These are phyloP conservation scores for Oscheius myriophilus DNA, from an alignment of 2,888 invertebrate species.

Conservation along the genomic window DNA sequence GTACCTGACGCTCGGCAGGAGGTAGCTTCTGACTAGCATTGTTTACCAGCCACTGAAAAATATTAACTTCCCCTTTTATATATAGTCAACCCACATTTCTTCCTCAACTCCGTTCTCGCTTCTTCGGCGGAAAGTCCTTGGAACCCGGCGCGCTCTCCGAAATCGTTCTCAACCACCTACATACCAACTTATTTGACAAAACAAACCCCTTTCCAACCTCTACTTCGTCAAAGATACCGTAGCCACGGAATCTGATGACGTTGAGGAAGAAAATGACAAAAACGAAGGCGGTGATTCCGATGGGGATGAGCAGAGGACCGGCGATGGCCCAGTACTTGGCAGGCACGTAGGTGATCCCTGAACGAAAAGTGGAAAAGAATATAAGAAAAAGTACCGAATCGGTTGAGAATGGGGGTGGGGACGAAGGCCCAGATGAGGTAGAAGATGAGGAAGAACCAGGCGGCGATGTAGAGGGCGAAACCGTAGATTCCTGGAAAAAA, in stretches of 20 bases:
- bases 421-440: constrained; percentile 88
- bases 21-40: constrained; percentile 14
- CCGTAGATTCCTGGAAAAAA: constrained; percentile 47
- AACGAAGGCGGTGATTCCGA: constrained; percentile 47
- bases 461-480: constrained; percentile 50
- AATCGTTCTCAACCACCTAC: constrained; percentile 49
- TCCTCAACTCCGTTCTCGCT: constrained; percentile 19
- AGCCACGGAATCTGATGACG: constrained; percentile 53
- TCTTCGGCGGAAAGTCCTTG: constrained; percentile 30
- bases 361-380: background rate
- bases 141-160: constrained; percentile 40
- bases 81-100: constrained; percentile 21
- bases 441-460: constrained; percentile 72
- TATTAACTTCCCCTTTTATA: background rate
- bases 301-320: constrained; percentile 51
- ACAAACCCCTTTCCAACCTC: constrained; percentile 25
- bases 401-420: constrained; percentile 80
- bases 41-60: constrained; percentile 15
- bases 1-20: background rate
- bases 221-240: constrained; percentile 57
- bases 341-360: constrained; percentile 66
- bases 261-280: constrained; percentile 54
- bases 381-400: constrained; percentile 73
- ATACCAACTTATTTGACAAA: background rate
- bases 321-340: constrained; percentile 67